These are phyloP conservation scores for Acholoe squamosa DNA, from an alignment of 2,888 invertebrate species.

Conservation along the genomic window DNA sequence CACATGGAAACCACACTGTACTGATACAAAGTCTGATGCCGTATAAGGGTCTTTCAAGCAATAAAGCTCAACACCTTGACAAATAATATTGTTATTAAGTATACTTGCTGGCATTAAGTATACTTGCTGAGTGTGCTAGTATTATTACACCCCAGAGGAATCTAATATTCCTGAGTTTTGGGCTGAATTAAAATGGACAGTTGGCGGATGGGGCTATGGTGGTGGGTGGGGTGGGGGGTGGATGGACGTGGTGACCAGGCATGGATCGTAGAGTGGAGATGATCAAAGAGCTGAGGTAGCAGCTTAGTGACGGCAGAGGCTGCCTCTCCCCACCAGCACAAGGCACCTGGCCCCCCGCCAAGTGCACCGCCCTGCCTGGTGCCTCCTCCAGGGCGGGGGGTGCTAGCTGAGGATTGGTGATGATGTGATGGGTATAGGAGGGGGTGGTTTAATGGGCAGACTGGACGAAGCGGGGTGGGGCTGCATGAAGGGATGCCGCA, in stretches of 20 bases:
- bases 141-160: neutral
- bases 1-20: no score
- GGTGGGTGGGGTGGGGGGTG: neutral
- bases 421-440: neutral
- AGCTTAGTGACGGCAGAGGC: conserved; percentile 53
- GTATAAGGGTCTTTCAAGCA: no score
- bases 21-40: no score
- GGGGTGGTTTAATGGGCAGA: no score
- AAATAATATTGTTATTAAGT: no score
- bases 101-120: no score
- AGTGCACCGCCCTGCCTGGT: neutral
- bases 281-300: conserved; percentile 36
- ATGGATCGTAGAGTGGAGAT: conserved; percentile 17
- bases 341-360: neutral
- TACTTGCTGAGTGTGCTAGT: no score
- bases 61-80: no score
- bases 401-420: neutral
- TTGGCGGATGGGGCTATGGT: neutral
- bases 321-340: neutral
- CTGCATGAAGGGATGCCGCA: no score
- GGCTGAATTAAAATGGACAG: neutral
- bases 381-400: neutral
- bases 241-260: neutral
- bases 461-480: no score
- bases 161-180: neutral